phyloP scores from a whole-genome alignment of 2,797 vertebrate genomes.

The Macropus fuliginosus region DNA sequence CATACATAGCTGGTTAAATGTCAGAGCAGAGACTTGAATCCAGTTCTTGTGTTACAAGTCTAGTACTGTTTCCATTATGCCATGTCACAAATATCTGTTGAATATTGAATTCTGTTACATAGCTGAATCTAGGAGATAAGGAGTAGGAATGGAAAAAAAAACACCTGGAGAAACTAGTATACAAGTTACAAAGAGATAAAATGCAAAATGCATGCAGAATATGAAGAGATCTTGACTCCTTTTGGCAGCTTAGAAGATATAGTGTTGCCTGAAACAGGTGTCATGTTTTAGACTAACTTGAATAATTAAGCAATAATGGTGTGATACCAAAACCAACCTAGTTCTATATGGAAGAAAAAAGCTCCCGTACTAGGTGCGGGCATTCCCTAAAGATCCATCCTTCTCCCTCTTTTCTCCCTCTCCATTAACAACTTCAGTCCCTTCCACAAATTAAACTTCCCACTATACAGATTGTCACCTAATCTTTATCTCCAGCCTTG shows the following conservation, averaged over 20 bases:
- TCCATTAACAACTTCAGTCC: neutral
- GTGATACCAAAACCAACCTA: neutral
- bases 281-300: conserved; percentile 2
- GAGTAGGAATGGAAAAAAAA: neutral
- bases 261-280: conserved; percentile 3
- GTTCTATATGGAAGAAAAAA: neutral
- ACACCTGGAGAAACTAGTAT: neutral
- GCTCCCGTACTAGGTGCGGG: neutral
- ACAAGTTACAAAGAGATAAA: conserved; percentile 5
- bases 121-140: neutral
- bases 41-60: neutral
- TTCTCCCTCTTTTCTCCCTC: neutral
- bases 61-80: neutral
- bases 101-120: neutral
- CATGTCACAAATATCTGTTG: neutral
- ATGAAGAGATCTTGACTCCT: neutral
- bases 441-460: neutral
- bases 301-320: conserved; percentile 1
- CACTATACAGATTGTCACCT: neutral
- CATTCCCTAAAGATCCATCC: neutral
- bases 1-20: neutral
- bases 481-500: neutral
- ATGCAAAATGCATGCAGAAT: conserved; percentile 4
- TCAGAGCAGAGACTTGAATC: neutral
- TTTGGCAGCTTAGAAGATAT: neutral